phyloP scores from a whole-genome alignment of 2,113 vertebrate species.

The Gila orcuttii region DNA sequence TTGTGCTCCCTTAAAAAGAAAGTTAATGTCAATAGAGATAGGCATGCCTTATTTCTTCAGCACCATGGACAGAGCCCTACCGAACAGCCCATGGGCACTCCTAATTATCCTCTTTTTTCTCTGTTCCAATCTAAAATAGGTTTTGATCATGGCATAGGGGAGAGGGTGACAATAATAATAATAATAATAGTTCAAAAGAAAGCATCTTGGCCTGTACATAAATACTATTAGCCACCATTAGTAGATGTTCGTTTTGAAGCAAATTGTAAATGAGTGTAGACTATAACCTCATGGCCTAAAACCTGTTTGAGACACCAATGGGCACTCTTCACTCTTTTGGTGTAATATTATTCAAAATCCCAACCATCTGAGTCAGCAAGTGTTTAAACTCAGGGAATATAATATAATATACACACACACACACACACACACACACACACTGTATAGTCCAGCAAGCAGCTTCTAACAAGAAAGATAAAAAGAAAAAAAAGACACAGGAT shows the following conservation, averaged over 20 bases:
- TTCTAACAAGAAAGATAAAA: neutral
- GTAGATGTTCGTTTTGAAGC: neutral
- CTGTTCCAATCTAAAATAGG: neutral
- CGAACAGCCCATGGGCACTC: neutral
- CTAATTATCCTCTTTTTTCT: too few species aligned
- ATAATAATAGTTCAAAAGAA: neutral
- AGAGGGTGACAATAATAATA: neutral
- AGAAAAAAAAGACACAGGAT: too few species aligned
- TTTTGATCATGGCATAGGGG: neutral
- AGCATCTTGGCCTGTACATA: neutral
- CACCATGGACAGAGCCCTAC: conserved; percentile 42
- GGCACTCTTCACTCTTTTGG: neutral
- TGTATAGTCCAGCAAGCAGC: neutral
- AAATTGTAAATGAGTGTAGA: neutral
- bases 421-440: too few species aligned
- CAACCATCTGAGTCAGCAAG: neutral
- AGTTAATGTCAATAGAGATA: neutral
- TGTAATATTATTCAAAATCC: neutral
- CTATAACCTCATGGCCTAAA: neutral
- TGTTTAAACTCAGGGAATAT: neutral
- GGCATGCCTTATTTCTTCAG: conserved; percentile 19
- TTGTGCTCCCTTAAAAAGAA: neutral
- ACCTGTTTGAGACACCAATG: neutral
- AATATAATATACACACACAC: too few species aligned
- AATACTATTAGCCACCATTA: too few species aligned